A percentile compares a stretch with the other conserved stretches of the same genome.
Evolutionary conservation across 2,888 invertebrate genomes (phyloP).

Genomic region (Brachypalpus laphriformis): DNA sequence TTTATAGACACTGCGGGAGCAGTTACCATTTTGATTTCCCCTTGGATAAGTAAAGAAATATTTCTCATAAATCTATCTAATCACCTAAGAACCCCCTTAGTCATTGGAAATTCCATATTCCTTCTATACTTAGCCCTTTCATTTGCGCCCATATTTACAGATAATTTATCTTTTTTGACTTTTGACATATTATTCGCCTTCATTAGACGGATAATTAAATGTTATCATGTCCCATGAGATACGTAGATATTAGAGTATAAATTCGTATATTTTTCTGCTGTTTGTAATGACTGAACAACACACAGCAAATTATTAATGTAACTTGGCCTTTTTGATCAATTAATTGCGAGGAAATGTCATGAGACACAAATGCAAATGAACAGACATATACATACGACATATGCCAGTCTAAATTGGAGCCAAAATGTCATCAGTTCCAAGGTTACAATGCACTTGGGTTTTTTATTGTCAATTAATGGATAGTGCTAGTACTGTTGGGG

Average conservation of each 20-base stretch:
- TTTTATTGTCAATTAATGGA: slow-evolving; percentile 45
- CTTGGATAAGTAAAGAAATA: neutral
- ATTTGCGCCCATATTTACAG: slow-evolving; percentile 31
- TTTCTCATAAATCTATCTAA: slow-evolving; percentile 11
- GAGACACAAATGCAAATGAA: slow-evolving; percentile 54
- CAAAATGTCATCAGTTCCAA: slow-evolving; percentile 54
- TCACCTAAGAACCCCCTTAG: neutral
- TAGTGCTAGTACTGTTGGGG: neutral
- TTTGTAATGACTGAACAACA: neutral
- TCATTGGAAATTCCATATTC: slow-evolving; percentile 1
- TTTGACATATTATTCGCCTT: slow-evolving; percentile 53
- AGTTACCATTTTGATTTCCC: neutral
- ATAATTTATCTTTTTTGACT: slow-evolving; percentile 53
- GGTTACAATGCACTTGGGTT: slow-evolving; percentile 50
- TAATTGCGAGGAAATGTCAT: slow-evolving; percentile 44
- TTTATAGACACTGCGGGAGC: slow-evolving; percentile 33
- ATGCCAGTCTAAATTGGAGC: slow-evolving; percentile 50
- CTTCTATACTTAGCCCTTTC: neutral
- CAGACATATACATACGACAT: slow-evolving; percentile 40
- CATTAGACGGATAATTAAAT: slow-evolving; percentile 60
- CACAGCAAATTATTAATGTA: slow-evolving; percentile 42
- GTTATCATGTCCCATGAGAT: slow-evolving; percentile 34
- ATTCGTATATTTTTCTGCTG: no score
- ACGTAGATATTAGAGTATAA: no score
- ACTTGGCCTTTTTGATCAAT: slow-evolving; percentile 61